Base-by-base conservation (phyloP, 2,113 vertebrate genomes). In the Callocephalon fimbriatum region DNA sequence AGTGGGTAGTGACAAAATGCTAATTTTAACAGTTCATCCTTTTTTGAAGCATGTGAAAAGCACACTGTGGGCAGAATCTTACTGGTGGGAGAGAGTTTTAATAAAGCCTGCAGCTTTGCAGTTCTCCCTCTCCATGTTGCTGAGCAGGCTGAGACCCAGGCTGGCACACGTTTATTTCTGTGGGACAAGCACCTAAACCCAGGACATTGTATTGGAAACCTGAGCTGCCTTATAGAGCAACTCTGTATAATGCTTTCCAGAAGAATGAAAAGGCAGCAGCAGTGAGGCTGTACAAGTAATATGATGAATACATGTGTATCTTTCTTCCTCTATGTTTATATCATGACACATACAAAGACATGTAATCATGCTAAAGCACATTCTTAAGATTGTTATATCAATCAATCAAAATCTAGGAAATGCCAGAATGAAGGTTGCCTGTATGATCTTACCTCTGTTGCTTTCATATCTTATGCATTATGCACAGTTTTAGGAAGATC, bases 141-240 rank as follows among this genome's bases (percentile, higher is more conserved):
- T 88, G 67, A 68, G 27, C 31, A 88, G 48, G 21, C 48, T 58
- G 50, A 79, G 51, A 72, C 27, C 6, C 22, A 31, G n/a, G 37
- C 61, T 94, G 44, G 40, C n/a, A 79, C 18, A 21, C 9, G 51
- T 62, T 95, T 90, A 79, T 96, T 93, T 89, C 72, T 32, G 54
- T 88, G 91, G 62, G 35, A 76, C 37, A 51, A 66, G n/a, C 3
- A 27, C 63, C 88, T 86, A 63, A 95, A 93, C 31, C 71, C 94
- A 96, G 96, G 94, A 88, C 88, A 96, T 83, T 94, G 87, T 95
- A 86, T 18, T 37, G 48, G 95, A 98, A 98, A 97, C 59, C 21
- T 88, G 82, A 98, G 77, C 79, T 86, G 3, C 8, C 51, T 90
- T 94, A 78, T 81, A 65, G 56, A 48, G 13, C 44, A 83, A 29